Evolutionary conservation across 2,113 vertebrate genomes (phyloP), one percentile per base, ranked within the genome.

Genomic region (Cyprinodon variegatus): DNA sequence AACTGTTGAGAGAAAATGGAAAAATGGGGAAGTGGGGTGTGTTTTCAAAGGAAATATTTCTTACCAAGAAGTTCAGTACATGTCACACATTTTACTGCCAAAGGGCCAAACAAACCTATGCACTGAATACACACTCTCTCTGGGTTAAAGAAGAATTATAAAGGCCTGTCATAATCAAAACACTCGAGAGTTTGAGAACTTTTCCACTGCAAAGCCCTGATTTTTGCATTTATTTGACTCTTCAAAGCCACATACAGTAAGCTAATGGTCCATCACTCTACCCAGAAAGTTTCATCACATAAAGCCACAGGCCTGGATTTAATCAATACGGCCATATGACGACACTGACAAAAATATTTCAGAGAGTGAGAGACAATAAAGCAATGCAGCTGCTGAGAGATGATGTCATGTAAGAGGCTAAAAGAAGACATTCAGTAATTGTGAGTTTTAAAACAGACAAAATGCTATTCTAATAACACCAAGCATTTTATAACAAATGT

Each of bases 291-390:
- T 83, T 86, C 84, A 86, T 86, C 74, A 82, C 22, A 66, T 78
- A 71, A 68, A 85, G 79, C 77, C 84, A 65, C 60, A 65, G 70
- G 79, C 74, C 92, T 94, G 91, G 85, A 90, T 87, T 82, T 85
- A 92, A 94, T 93, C 88, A 90, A 50, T 63, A 53, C 9, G 46
- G 83, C 86, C 86, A 87, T 79, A 76, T 90, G 88, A 93, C 88
- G 83, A 88, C 69, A 78, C 70, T 86, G 85, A 92, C 82, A 78
- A 88, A 86, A 86, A 88, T 87, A 82, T 78, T 82, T 82, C 72
- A 68, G 15, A 70, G 59, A 84, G 74, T 61, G 77, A 68, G 65
- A 67, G 79, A 71, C 57, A 73, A 61, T 61, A 75, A 78, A 79
- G 81, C 39, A 71, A 68, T 11, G 74, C 78, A 88, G 85, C 83